Conservation (phyloP, 1,140 invertebrate genomes). For the Panulirus ornatus region DNA sequence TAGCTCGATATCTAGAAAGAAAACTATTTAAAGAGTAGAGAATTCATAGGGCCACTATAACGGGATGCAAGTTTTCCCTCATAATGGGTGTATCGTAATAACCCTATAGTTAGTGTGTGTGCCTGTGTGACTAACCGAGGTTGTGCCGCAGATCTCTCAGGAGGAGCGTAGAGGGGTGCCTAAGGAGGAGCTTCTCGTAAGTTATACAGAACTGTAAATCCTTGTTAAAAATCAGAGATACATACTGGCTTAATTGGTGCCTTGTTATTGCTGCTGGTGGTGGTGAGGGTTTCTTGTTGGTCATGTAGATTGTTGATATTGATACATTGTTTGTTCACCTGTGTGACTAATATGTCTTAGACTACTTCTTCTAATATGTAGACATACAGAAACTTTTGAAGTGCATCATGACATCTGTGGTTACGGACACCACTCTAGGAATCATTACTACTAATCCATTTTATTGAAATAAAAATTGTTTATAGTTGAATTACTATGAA, state of each 20-base stretch:
- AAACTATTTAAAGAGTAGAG: neutral
- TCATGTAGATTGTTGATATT: neutral
- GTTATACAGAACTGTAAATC: conserved; percentile 41
- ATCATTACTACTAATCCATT: too few species aligned
- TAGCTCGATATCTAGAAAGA: neutral
- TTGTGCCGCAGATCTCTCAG: conserved; percentile 74
- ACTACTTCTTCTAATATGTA: neutral
- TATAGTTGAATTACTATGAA: too few species aligned
- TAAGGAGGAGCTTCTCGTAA: conserved; percentile 75
- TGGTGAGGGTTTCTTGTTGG: conserved; percentile 1
- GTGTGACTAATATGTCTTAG: neutral
- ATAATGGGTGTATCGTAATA: conserved; percentile 47
- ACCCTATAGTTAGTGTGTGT: conserved; percentile 54
- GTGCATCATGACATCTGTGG: neutral
- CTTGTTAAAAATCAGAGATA: neutral
- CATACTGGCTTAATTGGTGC: neutral
- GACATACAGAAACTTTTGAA: conserved; percentile 23
- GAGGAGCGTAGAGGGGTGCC: conserved; percentile 75
- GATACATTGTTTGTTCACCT: neutral
- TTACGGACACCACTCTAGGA: too few species aligned
- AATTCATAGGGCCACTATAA: neutral
- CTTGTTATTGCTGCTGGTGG: neutral
- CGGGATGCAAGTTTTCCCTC: conserved; percentile 27
- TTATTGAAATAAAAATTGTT: too few species aligned
- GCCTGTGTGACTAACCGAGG: conserved; percentile 62